Percentiles rank a stretch among this genome's conserved stretches.
Evolutionary conservation across 2,113 vertebrate genomes (phyloP).

Genomic region (Beaufortia kweichowensis): DNA sequence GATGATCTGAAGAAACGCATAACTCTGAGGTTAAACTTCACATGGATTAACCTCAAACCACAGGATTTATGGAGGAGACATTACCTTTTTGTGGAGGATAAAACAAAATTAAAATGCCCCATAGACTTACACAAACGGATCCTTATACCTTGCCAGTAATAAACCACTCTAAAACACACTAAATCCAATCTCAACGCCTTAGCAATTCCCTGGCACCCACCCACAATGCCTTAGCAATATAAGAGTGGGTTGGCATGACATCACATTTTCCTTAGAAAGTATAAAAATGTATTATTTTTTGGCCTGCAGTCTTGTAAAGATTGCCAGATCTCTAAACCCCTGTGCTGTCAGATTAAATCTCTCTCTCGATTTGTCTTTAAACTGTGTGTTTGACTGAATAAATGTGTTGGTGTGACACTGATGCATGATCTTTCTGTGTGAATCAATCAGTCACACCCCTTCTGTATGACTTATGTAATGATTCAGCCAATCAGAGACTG

Average conservation of each 20-base stretch:
- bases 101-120: too few relatives aligned
- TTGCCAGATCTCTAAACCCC: not conserved
- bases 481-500: slow-evolving; percentile 21
- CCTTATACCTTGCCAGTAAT: too few relatives aligned
- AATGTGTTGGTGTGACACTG: not conserved
- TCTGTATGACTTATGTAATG: not conserved
- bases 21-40: not conserved
- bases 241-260: too few relatives aligned
- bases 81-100: too few relatives aligned
- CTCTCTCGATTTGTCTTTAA: too few relatives aligned
- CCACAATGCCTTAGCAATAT: not conserved
- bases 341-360: not conserved
- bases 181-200: not conserved
- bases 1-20: not conserved
- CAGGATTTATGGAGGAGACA: too few relatives aligned
- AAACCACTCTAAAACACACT: not conserved
- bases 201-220: not conserved
- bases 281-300: not conserved
- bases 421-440: slow-evolving; percentile 17
- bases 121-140: too few relatives aligned
- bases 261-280: not conserved
- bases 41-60: too few relatives aligned
- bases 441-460: not conserved
- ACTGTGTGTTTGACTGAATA: not conserved
- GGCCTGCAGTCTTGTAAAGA: not conserved